Evolutionary conservation across 2,888 invertebrate species (phyloP).

Genomic region (Nineta flava): DNA sequence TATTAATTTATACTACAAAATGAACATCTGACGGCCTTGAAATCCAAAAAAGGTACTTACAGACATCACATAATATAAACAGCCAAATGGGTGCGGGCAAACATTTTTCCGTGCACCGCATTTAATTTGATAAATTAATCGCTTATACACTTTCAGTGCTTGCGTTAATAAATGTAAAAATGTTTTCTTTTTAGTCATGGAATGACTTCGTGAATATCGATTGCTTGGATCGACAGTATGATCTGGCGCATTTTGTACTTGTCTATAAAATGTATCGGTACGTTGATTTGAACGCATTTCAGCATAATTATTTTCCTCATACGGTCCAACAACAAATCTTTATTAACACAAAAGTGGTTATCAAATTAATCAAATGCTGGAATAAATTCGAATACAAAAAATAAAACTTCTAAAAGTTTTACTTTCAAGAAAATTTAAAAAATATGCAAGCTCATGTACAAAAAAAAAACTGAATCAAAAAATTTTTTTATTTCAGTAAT

Average conservation of each 20-base stretch:
- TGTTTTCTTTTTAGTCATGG: constrained; percentile 18
- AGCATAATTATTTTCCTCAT: constrained; percentile 34
- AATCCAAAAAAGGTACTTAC: constrained; percentile 21
- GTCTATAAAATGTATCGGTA: constrained; percentile 19
- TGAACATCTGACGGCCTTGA: background rate
- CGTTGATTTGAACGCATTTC: constrained; percentile 17
- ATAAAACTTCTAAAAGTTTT: background rate
- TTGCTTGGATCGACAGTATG: constrained; percentile 2
- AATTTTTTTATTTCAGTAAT: too few relatives aligned
- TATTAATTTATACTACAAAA: background rate
- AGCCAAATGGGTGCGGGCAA: constrained; percentile 48
- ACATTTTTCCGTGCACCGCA: constrained; percentile 29
- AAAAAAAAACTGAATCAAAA: too few relatives aligned
- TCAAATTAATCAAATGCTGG: too few relatives aligned
- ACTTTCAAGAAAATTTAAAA: too few relatives aligned
- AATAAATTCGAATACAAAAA: background rate
- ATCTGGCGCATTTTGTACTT: constrained; percentile 12
- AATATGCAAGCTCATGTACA: too few relatives aligned
- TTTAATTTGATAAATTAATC: constrained; percentile 32
- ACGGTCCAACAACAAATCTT: constrained; percentile 43
- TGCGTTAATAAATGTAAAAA: constrained; percentile 25
- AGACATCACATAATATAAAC: constrained; percentile 37
- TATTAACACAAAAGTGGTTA: constrained; percentile 8
- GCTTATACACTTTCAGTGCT: constrained; percentile 29
- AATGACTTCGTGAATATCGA: background rate